Base-by-base conservation (phyloP, 1,140 invertebrate species). In the Cherax destructor region DNA sequence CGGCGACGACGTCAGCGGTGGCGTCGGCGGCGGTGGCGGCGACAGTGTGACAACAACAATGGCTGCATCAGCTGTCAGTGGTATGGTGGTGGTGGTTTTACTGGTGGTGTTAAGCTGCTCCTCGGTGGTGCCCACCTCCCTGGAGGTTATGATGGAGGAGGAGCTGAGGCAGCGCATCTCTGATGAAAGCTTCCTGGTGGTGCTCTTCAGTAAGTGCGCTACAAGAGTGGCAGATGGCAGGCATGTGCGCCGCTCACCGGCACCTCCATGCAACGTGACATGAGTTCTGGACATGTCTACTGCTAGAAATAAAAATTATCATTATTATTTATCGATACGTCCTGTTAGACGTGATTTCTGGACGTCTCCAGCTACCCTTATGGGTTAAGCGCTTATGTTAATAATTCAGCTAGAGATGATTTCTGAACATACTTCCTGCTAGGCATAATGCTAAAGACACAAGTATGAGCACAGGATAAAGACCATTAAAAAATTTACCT, bases 171-270 rank as follows among this genome's bases (percentile, higher is more conserved):
- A 83, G 18, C 56, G 59, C 24, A 61, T 61, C 16, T 7, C n/a
- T 41, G 80, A 83, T 21, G 80, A 83, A 6, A 30, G 61, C 18
- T 83, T 61, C 24, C 52, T 83, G 52, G 80, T 61, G 3, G 52
- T 61, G 11, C 80, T 83, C 13, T 83, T 83, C 80, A 61, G 80
- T 83, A 61, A 85, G 65, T 83, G 50, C 7, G 7, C 6, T 50
- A 69, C 30, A 41, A 41, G 59, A 18, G 59, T 24, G 52, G 49
- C n/a, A 30, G 81, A 18, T 18, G 61, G 30, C 30, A 41, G 30
- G 30, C 30, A 41, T 41, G 81, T 21, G 13, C 0, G 50, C 4
- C n/a, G 41, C 41, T 49, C 13, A 13, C 9, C 52, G 13, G 9
- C 9, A 13, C 52, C 13, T 9, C 52, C 52, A 18, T 16, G 16